Percentiles rank a stretch among this genome's conserved stretches.
These are phyloP conservation scores for Bombus confusus DNA, from an alignment of 1,140 invertebrate genomes.

Conservation along the genomic window DNA sequence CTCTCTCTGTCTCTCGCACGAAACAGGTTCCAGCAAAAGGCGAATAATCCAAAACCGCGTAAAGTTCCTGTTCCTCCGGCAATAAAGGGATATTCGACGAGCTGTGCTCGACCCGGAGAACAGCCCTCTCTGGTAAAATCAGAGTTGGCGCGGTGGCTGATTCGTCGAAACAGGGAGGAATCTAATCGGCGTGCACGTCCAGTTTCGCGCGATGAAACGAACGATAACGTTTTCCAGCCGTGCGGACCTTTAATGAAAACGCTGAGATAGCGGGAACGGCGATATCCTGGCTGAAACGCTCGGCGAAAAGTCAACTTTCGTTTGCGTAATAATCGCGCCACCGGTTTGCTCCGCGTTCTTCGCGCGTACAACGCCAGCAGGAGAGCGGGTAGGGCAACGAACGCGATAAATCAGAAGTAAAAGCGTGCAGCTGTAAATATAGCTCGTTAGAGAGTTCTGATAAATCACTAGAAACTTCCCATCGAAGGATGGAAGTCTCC, in stretches of 20 bases:
- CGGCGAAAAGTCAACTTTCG: conserved; percentile 22
- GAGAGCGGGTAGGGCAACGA: conserved; percentile 26
- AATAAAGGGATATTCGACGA: background rate
- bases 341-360: conserved; percentile 1
- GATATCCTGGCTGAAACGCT: background rate
- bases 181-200: conserved; percentile 37
- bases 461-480: conserved; percentile 27
- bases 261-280: conserved; percentile 47
- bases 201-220: conserved; percentile 45
- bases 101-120: background rate
- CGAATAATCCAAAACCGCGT: background rate
- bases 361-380: background rate
- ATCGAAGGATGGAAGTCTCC: background rate
- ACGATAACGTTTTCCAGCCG: conserved; percentile 27
- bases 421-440: conserved; percentile 19
- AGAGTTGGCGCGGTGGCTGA: background rate
- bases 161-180: conserved; percentile 4
- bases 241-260: conserved; percentile 35
- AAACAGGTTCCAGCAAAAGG: background rate
- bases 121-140: background rate
- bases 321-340: conserved; percentile 24
- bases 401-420: conserved; percentile 39
- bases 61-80: background rate
- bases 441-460: conserved; percentile 26
- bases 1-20: background rate